Conservation (phyloP, 1,140 invertebrate genomes). For the Psilanteris sp. region DNA sequence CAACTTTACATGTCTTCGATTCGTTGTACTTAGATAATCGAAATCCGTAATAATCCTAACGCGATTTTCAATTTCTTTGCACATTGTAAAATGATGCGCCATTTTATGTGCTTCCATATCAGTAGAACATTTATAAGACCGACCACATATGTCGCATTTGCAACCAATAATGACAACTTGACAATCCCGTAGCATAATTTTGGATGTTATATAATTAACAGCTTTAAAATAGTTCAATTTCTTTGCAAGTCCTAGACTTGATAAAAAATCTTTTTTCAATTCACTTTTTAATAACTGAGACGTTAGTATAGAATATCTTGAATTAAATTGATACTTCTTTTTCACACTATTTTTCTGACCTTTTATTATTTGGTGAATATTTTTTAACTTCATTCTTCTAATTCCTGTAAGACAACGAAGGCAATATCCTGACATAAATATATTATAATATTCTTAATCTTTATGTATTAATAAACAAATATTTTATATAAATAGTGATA, state of each 20-base stretch:
- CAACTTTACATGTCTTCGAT: neutral
- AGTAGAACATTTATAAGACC: constrained; percentile 13
- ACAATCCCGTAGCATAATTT: neutral
- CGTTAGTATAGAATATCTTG: too few relatives aligned
- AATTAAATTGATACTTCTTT: too few relatives aligned
- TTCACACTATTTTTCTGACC: too few relatives aligned
- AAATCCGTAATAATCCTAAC: constrained; percentile 2
- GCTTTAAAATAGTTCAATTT: neutral
- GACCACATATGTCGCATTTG: constrained; percentile 27
- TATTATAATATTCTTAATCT: too few relatives aligned
- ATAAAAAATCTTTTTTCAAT: constrained; percentile 6
- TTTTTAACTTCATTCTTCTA: too few relatives aligned
- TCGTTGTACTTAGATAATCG: too few relatives aligned
- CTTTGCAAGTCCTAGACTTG: neutral
- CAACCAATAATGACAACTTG: constrained; percentile 15
- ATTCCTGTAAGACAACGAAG: too few relatives aligned
- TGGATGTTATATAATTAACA: neutral
- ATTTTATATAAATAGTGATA: too few relatives aligned
- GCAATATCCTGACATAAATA: too few relatives aligned
- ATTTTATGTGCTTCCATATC: constrained; percentile 8
- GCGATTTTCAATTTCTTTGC: neutral
- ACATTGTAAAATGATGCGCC: constrained; percentile 17
- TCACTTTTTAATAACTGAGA: neutral
- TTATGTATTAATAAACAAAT: too few relatives aligned
- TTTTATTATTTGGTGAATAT: too few relatives aligned